Evolutionary conservation across 2,888 invertebrate genomes (phyloP).

Genomic region (Entomobrya multifasciata): DNA sequence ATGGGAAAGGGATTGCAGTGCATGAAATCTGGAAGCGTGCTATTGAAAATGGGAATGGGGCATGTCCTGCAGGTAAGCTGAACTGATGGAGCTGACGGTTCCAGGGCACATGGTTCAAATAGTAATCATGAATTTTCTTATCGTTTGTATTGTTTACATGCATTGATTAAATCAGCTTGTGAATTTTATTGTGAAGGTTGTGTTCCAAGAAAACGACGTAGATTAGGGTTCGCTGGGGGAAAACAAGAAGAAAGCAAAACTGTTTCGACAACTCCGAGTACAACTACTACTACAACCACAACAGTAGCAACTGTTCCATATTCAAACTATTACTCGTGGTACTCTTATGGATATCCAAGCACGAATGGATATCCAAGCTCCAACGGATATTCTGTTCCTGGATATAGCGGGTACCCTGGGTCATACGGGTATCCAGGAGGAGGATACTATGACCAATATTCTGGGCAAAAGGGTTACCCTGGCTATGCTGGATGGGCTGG

Average conservation of each 20-base stretch:
- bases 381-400: background rate
- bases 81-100: no score
- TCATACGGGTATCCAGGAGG: background rate
- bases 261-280: background rate
- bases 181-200: constrained; percentile 58
- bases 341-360: background rate
- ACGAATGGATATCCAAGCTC: background rate
- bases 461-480: background rate
- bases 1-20: background rate
- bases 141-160: no score
- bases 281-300: background rate
- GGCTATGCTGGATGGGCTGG: constrained; percentile 22
- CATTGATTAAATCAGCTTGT: no score
- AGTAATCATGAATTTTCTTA: no score
- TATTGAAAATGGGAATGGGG: background rate
- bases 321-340: constrained; percentile 1
- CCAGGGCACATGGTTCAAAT: no score
- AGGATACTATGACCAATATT: background rate
- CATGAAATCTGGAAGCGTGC: constrained; percentile 60
- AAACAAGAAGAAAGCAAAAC: constrained; percentile 27
- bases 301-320: background rate
- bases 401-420: background rate
- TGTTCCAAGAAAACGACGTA: constrained; percentile 55
- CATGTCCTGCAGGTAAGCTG: constrained; percentile 71
- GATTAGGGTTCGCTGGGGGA: constrained; percentile 36